Conservation (phyloP, 2,888 invertebrate genomes). For the Diaprepes abbreviatus region DNA sequence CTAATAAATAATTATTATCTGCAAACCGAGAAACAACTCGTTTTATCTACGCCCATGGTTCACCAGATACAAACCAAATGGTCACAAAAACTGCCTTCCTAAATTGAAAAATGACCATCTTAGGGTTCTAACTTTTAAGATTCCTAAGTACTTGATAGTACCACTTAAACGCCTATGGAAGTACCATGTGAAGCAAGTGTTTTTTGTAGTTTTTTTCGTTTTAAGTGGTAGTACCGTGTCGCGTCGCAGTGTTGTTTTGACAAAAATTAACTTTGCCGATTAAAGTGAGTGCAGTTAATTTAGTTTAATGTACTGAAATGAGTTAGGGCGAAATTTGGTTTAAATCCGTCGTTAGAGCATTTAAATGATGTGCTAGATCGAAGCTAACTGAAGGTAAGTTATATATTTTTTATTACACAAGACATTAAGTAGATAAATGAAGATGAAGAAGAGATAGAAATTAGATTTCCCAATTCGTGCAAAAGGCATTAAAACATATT, state of each 20-base stretch:
- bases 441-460: too few species aligned
- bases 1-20: too few species aligned
- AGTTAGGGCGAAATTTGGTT: too few species aligned
- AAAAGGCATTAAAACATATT: too few species aligned
- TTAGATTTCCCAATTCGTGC: too few species aligned
- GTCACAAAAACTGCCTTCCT: conserved; percentile 17
- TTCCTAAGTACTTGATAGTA: conserved; percentile 20
- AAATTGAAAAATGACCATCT: conserved; percentile 17
- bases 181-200: not conserved
- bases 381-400: too few species aligned
- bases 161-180: not conserved
- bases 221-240: not conserved
- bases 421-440: too few species aligned
- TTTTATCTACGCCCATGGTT: conserved; percentile 4
- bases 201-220: not conserved
- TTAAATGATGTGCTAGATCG: too few species aligned
- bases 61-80: not conserved
- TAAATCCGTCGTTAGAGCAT: too few species aligned
- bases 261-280: not conserved
- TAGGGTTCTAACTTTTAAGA: conserved; percentile 13
- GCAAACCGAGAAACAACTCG: too few species aligned
- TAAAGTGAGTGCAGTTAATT: not conserved
- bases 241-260: not conserved
- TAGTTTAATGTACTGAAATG: too few species aligned
- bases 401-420: too few species aligned